These are phyloP conservation scores for Presbytis comata DNA, from an alignment of 2,797 vertebrate species.

Conservation along the genomic window DNA sequence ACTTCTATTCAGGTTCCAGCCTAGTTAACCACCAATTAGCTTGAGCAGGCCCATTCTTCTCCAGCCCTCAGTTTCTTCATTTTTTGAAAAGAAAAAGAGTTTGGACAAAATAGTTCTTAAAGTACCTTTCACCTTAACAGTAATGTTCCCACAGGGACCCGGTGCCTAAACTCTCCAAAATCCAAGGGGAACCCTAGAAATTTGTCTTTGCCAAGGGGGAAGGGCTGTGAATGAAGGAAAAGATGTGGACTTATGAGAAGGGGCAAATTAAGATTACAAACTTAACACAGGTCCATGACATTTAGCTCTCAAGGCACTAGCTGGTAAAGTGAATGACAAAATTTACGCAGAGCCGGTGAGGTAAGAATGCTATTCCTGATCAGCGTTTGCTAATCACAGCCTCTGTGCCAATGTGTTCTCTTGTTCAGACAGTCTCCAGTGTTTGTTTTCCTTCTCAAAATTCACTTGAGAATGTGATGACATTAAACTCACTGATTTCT, in stretches of 20 bases:
- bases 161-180: not conserved
- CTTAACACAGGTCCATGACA: not conserved
- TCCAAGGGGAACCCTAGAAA: not conserved
- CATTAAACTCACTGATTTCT: conserved; percentile 26
- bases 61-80: not conserved
- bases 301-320: not conserved
- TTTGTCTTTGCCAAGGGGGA: not conserved
- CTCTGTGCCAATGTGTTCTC: not conserved
- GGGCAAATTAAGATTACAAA: not conserved
- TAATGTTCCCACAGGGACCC: not conserved
- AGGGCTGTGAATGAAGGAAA: not conserved
- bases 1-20: not conserved
- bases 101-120: not conserved
- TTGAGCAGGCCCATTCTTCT: not conserved
- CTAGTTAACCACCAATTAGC: not conserved
- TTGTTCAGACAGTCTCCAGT: not conserved
- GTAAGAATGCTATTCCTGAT: not conserved
- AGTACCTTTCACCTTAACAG: not conserved
- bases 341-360: not conserved
- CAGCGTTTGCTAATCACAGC: not conserved
- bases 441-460: conserved; percentile 46
- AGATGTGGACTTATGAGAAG: not conserved
- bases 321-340: not conserved
- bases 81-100: not conserved
- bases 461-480: not conserved